Base-by-base conservation (phyloP, 2,888 invertebrate species). In the Drosophila multiciliata region DNA sequence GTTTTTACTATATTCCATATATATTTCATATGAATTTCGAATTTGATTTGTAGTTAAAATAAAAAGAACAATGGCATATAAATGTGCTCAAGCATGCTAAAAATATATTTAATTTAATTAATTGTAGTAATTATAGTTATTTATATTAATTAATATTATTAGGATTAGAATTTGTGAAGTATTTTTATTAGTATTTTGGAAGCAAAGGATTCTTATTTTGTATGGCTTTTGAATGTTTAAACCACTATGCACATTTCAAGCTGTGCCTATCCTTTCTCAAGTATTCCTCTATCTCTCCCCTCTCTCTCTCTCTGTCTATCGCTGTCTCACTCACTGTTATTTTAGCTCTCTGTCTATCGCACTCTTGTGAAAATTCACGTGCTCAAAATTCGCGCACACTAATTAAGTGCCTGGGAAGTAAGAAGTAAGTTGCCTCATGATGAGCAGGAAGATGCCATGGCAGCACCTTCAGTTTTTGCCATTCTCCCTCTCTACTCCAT, bases 361-460 rank as follows among this genome's bases (percentile, higher is more conserved):
- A 79, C 80, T 75, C 81, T 77, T 83, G 79, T 85, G 81, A 85
- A 85, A 85, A 85, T 85, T 87, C 85, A 86, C 85, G 85, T 86
- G 85, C 88, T 83, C 83, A 83, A 87, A 86, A 87, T 86, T 86
- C 85, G 88, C 89, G 87, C 78, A 87, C 84, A 86, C 87, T 88
- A 87, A 87, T 87, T 87, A 88, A 87, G 89, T 82, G 89, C 81
- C 82, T 81, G 84, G 73, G 78, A 87, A 82, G 84, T 82, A 88
- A 83, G 78, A 86, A 84, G 81, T 84, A 76, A 84, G 73, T 86
- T 86, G 83, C 79, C 87, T 77, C 83, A 81, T 81, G 87, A 85
- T 87, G 85, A 84, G 71, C 72, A 73, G 63, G 58, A 66, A 72
- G 76, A 66, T 70, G 78, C 66, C 66, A 59, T 75, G 40, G 66